Evolutionary conservation across 1,140 invertebrate genomes (phyloP).

Genomic region (Calephelis nemesis): DNA sequence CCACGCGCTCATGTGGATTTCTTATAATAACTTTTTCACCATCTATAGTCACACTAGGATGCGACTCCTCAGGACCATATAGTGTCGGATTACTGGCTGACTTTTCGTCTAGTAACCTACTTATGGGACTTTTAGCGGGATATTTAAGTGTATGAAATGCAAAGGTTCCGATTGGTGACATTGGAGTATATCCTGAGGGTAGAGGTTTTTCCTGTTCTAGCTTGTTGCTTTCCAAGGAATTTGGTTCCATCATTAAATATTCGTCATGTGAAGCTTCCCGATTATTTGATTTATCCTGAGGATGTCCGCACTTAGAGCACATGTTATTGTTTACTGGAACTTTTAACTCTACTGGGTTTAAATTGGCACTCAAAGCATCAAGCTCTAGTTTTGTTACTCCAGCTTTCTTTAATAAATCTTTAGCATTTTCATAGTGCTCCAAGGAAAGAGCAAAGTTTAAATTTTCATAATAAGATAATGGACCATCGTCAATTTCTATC

Average conservation of each 20-base stretch:
- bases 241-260: conserved; percentile 86
- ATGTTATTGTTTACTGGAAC: conserved; percentile 40
- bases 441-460: conserved; percentile 87
- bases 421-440: conserved; percentile 88
- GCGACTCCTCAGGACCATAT: conserved; percentile 45
- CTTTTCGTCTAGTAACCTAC: conserved; percentile 72
- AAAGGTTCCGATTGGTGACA: conserved; percentile 82
- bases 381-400: conserved; percentile 78
- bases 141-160: conserved; percentile 54
- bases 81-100: conserved; percentile 85
- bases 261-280: conserved; percentile 65
- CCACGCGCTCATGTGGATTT: conserved; percentile 32
- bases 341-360: conserved; percentile 42
- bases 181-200: conserved; percentile 82
- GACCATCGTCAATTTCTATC: conserved; percentile 52
- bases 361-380: conserved; percentile 70
- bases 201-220: conserved; percentile 39
- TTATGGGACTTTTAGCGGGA: conserved; percentile 49
- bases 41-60: background rate
- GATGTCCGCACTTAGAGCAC: conserved; percentile 84
- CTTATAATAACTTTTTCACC: conserved; percentile 25
- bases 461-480: conserved; percentile 84
- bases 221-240: conserved; percentile 47
- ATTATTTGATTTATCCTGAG: conserved; percentile 41
- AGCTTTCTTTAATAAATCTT: conserved; percentile 82